Conservation (phyloP, 2,888 invertebrate species). For the Coenonympha glycerion region DNA sequence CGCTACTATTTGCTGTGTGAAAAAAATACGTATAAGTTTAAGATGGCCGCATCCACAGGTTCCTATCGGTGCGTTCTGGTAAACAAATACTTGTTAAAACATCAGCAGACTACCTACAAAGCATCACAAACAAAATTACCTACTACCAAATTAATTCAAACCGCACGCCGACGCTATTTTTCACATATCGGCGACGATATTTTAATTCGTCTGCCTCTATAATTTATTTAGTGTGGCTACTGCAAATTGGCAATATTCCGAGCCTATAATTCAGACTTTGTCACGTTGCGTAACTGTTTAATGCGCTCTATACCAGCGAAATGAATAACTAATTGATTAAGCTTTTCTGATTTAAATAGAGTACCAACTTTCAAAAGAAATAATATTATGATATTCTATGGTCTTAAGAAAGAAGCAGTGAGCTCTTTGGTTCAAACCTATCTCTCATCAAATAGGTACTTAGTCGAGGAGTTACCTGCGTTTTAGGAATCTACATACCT, state of each 20-base stretch:
- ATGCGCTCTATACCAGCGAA: neutral
- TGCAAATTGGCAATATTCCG: conserved; percentile 11
- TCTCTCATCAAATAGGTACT: too few species aligned
- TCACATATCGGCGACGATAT: conserved; percentile 13
- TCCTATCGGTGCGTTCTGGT: neutral
- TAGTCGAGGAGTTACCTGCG: too few species aligned
- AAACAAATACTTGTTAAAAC: conserved; percentile 1
- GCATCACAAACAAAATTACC: neutral
- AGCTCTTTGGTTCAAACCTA: too few species aligned
- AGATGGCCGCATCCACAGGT: too few species aligned
- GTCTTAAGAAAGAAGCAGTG: too few species aligned
- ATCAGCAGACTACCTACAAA: conserved; percentile 3
- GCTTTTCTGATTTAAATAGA: neutral
- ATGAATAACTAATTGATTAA: conserved; percentile 1
- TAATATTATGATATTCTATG: neutral
- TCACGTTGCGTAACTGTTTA: conserved; percentile 3
- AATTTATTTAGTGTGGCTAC: conserved; percentile 12
- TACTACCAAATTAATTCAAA: conserved; percentile 9
- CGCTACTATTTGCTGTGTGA: neutral
- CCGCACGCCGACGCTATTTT: conserved; percentile 7
- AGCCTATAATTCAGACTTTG: conserved; percentile 5
- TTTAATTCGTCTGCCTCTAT: conserved; percentile 8
- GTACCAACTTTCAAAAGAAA: too few species aligned
- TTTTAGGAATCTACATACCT: too few species aligned
- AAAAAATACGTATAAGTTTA: too few species aligned